Evolutionary conservation across 2,888 invertebrate species (phyloP).

Genomic region (Cryptus viduatorius): DNA sequence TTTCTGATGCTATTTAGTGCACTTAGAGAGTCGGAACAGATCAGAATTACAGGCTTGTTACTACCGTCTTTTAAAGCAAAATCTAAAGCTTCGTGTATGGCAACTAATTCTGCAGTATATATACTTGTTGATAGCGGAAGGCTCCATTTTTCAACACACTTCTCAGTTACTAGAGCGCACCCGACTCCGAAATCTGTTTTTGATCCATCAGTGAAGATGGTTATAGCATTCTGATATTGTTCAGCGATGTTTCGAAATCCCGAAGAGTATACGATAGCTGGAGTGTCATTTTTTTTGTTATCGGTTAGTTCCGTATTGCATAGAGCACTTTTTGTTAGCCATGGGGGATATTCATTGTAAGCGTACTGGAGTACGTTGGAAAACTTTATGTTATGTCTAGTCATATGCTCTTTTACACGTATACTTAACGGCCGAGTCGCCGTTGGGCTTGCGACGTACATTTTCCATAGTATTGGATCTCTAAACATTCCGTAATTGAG

Average conservation of each 20-base stretch:
- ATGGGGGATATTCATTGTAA: background rate
- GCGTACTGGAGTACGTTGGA: background rate
- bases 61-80: background rate
- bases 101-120: background rate
- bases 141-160: background rate
- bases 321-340: background rate
- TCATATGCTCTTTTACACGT: background rate
- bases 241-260: background rate
- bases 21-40: conserved; percentile 4
- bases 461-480: background rate
- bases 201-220: conserved; percentile 33
- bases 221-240: background rate
- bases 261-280: background rate
- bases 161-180: background rate
- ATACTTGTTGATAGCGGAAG: background rate
- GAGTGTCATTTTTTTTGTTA: background rate
- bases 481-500: background rate
- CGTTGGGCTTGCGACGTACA: background rate
- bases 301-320: background rate
- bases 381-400: background rate
- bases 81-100: background rate
- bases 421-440: background rate
- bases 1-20: background rate
- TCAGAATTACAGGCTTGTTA: background rate
- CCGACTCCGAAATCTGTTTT: conserved; percentile 12